phyloP scores from a whole-genome alignment of 2,113 vertebrate genomes.

The Erpornis zantholeuca region DNA sequence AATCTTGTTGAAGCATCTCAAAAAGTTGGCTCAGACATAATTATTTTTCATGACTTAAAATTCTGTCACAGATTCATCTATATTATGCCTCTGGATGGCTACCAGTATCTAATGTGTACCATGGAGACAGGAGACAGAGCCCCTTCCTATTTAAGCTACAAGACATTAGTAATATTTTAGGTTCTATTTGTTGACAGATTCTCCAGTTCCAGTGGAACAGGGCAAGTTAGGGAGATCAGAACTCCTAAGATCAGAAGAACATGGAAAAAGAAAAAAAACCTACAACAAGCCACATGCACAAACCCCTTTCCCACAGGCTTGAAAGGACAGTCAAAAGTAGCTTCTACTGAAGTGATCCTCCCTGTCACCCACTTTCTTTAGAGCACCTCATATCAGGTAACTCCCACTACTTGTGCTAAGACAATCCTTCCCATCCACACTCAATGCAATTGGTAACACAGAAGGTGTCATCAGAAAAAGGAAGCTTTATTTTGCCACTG shows the following conservation, averaged over 20 bases:
- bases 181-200: not conserved
- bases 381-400: not conserved
- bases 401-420: not conserved
- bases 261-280: not conserved
- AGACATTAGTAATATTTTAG: not conserved
- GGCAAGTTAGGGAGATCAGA: not conserved
- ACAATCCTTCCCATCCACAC: not conserved
- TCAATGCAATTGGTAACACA: fast-evolving
- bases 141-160: not conserved
- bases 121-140: not conserved
- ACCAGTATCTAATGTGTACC: not conserved
- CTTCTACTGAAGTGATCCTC: not conserved
- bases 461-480: not conserved
- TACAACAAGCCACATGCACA: not conserved
- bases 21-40: not conserved
- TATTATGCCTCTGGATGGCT: not conserved
- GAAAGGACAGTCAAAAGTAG: not conserved
- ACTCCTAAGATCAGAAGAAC: not conserved
- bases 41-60: not conserved
- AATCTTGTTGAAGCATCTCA: not conserved
- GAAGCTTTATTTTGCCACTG: not conserved
- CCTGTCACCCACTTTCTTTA: not conserved
- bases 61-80: not conserved
- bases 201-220: not conserved
- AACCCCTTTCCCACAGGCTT: not conserved